These are phyloP conservation scores for Percopsis transmontana DNA, from an alignment of 2,113 vertebrate species.

Conservation along the genomic window DNA sequence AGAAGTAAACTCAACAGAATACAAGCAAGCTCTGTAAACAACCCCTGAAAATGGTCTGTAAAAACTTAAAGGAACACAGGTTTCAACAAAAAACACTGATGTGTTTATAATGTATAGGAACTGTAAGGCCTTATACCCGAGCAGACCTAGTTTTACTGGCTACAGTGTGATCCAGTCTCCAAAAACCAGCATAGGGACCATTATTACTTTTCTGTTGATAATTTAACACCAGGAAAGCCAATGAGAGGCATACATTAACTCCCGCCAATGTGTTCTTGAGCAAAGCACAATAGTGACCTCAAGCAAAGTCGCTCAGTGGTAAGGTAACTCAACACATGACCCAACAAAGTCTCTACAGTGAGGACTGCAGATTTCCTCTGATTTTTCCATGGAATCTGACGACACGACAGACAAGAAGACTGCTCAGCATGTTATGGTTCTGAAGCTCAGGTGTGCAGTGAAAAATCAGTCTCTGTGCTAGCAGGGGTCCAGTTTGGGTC, in stretches of 20 bases:
- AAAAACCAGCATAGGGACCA: not conserved
- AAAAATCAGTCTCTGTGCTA: not conserved
- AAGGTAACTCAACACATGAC: too few relatives aligned
- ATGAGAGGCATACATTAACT: not conserved
- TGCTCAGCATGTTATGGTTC: not conserved
- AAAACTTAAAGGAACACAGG: too few relatives aligned
- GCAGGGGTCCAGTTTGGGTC: not conserved
- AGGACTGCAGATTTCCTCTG: not conserved
- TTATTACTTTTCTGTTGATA: not conserved
- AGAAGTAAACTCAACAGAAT: too few relatives aligned
- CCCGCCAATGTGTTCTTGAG: not conserved
- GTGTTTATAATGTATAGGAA: too few relatives aligned
- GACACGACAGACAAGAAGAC: not conserved
- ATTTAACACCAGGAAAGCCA: not conserved
- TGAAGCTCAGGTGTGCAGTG: not conserved
- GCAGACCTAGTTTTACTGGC: too few relatives aligned
- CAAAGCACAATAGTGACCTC: not conserved
- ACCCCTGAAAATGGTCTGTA: too few relatives aligned
- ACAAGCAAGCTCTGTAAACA: too few relatives aligned
- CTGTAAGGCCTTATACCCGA: too few relatives aligned
- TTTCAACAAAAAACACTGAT: too few relatives aligned
- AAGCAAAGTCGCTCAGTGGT: not conserved
- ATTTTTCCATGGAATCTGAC: too few relatives aligned
- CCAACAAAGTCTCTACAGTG: not conserved
- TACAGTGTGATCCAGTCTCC: not conserved